Base-by-base conservation (phyloP, 2,888 invertebrate species). In the Busseola fusca region DNA sequence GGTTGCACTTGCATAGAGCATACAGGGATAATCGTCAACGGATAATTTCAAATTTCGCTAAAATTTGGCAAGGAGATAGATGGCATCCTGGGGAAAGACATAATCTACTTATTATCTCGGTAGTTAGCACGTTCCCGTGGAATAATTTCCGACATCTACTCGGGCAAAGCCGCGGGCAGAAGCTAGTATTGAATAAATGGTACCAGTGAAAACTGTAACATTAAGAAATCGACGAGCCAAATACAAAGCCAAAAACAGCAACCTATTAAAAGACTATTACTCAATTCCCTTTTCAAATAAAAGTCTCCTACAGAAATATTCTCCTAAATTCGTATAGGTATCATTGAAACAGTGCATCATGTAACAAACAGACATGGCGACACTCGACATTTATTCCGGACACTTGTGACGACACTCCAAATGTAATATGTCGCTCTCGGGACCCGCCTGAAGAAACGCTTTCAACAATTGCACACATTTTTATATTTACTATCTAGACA, bases 381-480 rank as follows among this genome's bases (percentile, higher is more conserved):
- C 79, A 83, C 82, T 82, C 78, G 78, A 74, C 80, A 84, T 82
- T 81, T 78, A 80, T 79, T 67, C 71, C 60, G 74, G 83, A 78
- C 78, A 79, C 66, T 71, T 76, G 69, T 80, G 86, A 83, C 82
- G 81, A 84, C 84, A 81, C 82, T 80, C 76, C 71, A 82, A 83
- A 84, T 86, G 85, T 87, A 87, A 87, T 84, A 85, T 84, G 84
- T 86, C 81, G 82, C 81, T 85, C 85, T 71, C 83, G 80, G 81
- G 84, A 83, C 80, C 70, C 67, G 79, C 71, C 73, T 76, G 74
- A 79, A 84, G 78, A 80, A 84, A 83, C 60, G 74, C 78, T 84
- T 76, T 76, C 79, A 80, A 77, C 84, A 83, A 84, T 82, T 83
- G 82, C 75, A 69, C 76, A 83, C 74, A 75, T 78, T 81, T 80